Conservation (phyloP, 2,888 invertebrate genomes). For the Conus canariensis region DNA sequence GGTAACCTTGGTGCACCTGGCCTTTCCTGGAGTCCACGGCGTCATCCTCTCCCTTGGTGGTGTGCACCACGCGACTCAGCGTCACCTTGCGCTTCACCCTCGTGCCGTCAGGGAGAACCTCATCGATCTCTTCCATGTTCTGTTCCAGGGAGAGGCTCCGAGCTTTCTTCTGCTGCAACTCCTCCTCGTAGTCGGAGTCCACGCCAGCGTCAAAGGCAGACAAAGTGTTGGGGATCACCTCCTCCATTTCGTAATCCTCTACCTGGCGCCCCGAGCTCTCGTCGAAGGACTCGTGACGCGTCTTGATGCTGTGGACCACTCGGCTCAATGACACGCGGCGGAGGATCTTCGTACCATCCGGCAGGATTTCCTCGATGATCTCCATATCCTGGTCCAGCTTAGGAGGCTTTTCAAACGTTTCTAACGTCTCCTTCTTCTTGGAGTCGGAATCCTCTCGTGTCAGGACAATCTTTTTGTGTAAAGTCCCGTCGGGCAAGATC, state of each 20-base stretch:
- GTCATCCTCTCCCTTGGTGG: slow-evolving; percentile 60
- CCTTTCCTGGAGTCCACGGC: slow-evolving; percentile 60
- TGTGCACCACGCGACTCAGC: slow-evolving; percentile 69
- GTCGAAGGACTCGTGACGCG: slow-evolving; percentile 62
- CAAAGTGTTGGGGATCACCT: slow-evolving; percentile 41
- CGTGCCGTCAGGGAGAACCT: slow-evolving; percentile 71
- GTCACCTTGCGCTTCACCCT: slow-evolving; percentile 59
- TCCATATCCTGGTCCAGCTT: slow-evolving; percentile 57
- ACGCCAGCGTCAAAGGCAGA: slow-evolving; percentile 40
- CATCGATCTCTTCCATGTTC: slow-evolving; percentile 58
- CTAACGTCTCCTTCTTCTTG: slow-evolving; percentile 56
- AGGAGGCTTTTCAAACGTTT: slow-evolving; percentile 61
- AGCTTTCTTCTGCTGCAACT: slow-evolving; percentile 37
- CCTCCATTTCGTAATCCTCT: slow-evolving; percentile 41
- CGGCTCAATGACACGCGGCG: slow-evolving; percentile 67
- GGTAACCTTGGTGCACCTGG: slow-evolving; percentile 59
- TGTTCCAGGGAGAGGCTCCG: background rate
- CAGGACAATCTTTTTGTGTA: slow-evolving; percentile 63
- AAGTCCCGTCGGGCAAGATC: slow-evolving; percentile 68
- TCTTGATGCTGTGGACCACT: slow-evolving; percentile 67
- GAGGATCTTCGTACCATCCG: slow-evolving; percentile 67
- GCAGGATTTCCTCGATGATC: slow-evolving; percentile 63
- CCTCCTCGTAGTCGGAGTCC: slow-evolving; percentile 51
- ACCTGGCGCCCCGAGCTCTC: slow-evolving; percentile 44
- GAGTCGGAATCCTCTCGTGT: slow-evolving; percentile 54